Evolutionary conservation across 2,888 invertebrate species (phyloP).

Genomic region (Anthrax anthrax): DNA sequence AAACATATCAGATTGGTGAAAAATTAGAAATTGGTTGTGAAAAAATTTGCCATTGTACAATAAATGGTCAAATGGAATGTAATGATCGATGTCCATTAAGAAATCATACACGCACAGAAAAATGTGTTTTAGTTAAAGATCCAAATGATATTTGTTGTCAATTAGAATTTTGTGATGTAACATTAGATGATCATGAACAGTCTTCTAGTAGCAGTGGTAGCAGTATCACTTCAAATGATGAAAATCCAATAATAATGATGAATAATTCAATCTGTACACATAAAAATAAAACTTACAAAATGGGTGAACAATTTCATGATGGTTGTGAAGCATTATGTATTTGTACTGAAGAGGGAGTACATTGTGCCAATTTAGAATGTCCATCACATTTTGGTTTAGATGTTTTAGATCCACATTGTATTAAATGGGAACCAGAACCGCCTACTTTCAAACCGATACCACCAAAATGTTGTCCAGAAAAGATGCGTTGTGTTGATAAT

Average conservation of each 20-base stretch:
- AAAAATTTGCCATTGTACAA: conserved; percentile 61
- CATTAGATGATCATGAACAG: conserved; percentile 59
- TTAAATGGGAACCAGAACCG: conserved; percentile 74
- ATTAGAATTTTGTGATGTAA: conserved; percentile 72
- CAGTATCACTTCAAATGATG: conserved; percentile 17
- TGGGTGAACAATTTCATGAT: conserved; percentile 65
- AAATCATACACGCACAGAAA: conserved; percentile 44
- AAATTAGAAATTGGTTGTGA: conserved; percentile 69
- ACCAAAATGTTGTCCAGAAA: conserved; percentile 69
- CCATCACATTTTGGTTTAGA: conserved; percentile 76
- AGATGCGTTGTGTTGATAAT: conserved; percentile 63
- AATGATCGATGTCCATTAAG: conserved; percentile 51
- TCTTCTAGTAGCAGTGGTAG: conserved; percentile 18
- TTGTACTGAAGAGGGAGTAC: conserved; percentile 53
- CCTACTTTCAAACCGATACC: conserved; percentile 51
- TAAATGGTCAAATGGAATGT: conserved; percentile 57
- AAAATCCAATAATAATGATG: conserved; percentile 18
- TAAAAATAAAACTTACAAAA: conserved; percentile 25
- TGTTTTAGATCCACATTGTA: conserved; percentile 66
- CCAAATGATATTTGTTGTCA: conserved; percentile 74
- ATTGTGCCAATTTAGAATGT: conserved; percentile 69
- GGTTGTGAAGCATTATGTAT: conserved; percentile 66
- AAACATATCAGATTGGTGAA: conserved; percentile 55
- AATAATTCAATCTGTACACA: conserved; percentile 27
- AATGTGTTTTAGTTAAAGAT: conserved; percentile 70